Conservation (phyloP, 2,888 invertebrate species). For the Rhingia campestris region DNA sequence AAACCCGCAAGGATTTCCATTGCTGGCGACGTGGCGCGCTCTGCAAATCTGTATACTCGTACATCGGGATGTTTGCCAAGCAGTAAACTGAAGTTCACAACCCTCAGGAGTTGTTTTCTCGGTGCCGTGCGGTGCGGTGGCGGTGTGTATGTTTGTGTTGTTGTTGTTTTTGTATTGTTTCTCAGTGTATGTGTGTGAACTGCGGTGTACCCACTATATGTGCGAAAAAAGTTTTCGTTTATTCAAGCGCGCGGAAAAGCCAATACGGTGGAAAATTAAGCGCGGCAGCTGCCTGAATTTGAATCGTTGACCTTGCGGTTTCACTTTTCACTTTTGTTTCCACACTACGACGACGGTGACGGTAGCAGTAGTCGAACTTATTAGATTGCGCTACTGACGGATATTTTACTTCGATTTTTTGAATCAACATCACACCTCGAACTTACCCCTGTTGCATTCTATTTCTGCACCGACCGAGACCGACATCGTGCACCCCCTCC, state of each 20-base stretch:
- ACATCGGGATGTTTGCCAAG: slow-evolving; percentile 68
- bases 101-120: slow-evolving; percentile 70
- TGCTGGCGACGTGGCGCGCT: slow-evolving; percentile 45
- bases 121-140: slow-evolving; percentile 22
- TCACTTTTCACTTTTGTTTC: slow-evolving; percentile 73
- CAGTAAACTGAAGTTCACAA: slow-evolving; percentile 74
- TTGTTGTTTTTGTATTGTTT: neutral
- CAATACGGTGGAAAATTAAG: slow-evolving; percentile 73
- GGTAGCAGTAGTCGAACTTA: slow-evolving; percentile 63
- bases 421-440: slow-evolving; percentile 61
- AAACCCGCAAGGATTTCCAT: slow-evolving; percentile 64
- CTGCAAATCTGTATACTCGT: slow-evolving; percentile 54
- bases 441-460: slow-evolving; percentile 27
- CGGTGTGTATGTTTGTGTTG: slow-evolving; percentile 36
- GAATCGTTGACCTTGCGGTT: slow-evolving; percentile 74
- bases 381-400: slow-evolving; percentile 71
- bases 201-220: slow-evolving; percentile 30
- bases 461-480: slow-evolving; percentile 17
- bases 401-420: slow-evolving; percentile 61
- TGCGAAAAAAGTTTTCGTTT: slow-evolving; percentile 68
- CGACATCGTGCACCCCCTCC: slow-evolving; percentile 6
- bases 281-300: slow-evolving; percentile 72
- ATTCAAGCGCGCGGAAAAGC: slow-evolving; percentile 73
- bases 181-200: slow-evolving; percentile 47
- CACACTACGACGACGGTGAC: slow-evolving; percentile 38